phyloP scores from a whole-genome alignment of 2,888 invertebrate species.

The Standfussiana lucernea region DNA sequence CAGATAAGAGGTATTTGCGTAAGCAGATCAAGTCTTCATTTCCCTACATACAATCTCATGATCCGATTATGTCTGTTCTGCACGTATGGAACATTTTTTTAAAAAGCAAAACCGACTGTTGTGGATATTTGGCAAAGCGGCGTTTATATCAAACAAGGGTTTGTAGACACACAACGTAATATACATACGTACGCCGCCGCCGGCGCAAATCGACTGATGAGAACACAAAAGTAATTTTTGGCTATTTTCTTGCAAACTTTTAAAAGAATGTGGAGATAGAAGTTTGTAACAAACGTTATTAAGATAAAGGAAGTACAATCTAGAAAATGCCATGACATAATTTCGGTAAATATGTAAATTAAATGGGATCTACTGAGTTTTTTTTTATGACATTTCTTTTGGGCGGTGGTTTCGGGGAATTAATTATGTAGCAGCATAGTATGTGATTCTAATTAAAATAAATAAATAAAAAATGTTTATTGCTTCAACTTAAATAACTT shows the following conservation, averaged over 20 bases:
- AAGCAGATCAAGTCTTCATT: slow-evolving; percentile 76
- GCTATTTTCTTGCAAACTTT: slow-evolving; percentile 40
- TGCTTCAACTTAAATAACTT: no score
- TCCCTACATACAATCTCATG: slow-evolving; percentile 77
- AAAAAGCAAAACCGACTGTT: slow-evolving; percentile 75
- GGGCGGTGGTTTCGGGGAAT: background rate
- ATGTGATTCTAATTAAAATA: no score
- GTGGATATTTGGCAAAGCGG: slow-evolving; percentile 78
- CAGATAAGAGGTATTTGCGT: slow-evolving; percentile 59
- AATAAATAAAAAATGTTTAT: no score
- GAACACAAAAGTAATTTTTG: slow-evolving; percentile 45
- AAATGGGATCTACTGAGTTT: slow-evolving; percentile 11
- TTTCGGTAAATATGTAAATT: slow-evolving; percentile 16
- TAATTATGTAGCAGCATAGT: no score
- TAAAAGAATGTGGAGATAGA: slow-evolving; percentile 38
- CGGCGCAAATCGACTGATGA: slow-evolving; percentile 57
- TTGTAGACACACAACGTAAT: slow-evolving; percentile 70
- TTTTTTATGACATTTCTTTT: background rate
- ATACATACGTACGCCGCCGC: slow-evolving; percentile 46
- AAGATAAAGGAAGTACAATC: slow-evolving; percentile 38
- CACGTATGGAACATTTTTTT: slow-evolving; percentile 75
- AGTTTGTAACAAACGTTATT: slow-evolving; percentile 35
- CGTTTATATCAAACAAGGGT: slow-evolving; percentile 76
- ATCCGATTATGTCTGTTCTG: slow-evolving; percentile 81
- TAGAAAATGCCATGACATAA: slow-evolving; percentile 17